Base-by-base conservation (phyloP, 1,140 invertebrate species). In the Ectropis grisescens region DNA sequence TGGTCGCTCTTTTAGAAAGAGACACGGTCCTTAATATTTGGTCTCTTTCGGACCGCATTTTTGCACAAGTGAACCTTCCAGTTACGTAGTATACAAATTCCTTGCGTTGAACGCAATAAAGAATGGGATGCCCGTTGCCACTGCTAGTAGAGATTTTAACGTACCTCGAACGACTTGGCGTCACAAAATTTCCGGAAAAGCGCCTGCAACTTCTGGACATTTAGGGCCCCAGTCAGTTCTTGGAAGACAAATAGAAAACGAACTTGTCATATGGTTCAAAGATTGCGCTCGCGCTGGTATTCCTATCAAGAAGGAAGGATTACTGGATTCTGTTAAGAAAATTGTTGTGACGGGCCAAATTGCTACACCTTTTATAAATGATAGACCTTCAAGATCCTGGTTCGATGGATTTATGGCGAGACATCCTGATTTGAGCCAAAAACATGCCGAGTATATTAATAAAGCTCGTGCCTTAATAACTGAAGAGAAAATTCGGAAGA, bases 191-290 rank as follows among this genome's bases (percentile, higher is more conserved):
- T 34, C 38, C 25, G 38, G 38, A 30, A 29, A 30, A 41, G 31
- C 38, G 24, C 38, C 38, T 31, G 39, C 31, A 35, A 41, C 39
- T 26, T 41, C 32, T 26, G 39, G 33, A 25, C 32, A 41, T 41
- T 32, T 41, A 16, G 32, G 39, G 11, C 39, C 39, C 12, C 39
- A 41, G 13, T 3, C 39, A 15, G 39, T 41, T 35, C 37, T 41
- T 31, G 29, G 40, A 35, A 36, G 29, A 11, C 9, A 36, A 31
- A 36, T 42, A 31, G 40, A 36, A 22, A 42, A 31, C 13, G 40
- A 35, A 32, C 22, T 42, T 15, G 33, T 42, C 28, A 11, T 32
- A 8, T 19, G 16, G 16, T 4, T 19, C 3, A 19, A 19, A 19
- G 16, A 19, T 3, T 19, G 16, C 8, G 3, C 8, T 4, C 16